Evolutionary conservation across 2,797 vertebrate genomes (phyloP).

Genomic region (Acanthiza pusilla): DNA sequence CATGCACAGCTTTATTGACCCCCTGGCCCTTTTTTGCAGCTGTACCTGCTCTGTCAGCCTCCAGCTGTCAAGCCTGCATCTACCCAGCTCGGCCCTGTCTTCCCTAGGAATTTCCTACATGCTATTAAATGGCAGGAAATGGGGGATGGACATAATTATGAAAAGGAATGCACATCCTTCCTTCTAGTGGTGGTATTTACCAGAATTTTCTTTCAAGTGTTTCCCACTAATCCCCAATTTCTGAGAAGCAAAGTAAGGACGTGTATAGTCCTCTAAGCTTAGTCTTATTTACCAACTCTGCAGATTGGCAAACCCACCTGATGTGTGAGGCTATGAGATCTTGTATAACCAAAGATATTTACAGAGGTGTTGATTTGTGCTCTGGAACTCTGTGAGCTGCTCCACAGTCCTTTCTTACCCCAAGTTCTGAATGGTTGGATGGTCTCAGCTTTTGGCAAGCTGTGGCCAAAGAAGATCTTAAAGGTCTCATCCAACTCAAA

Average conservation of each 20-base stretch:
- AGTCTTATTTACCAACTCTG: neutral
- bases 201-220: neutral
- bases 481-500: neutral
- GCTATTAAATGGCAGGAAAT: neutral
- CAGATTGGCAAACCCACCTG: neutral
- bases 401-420: neutral
- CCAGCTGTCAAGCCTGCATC: neutral
- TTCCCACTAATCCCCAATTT: neutral
- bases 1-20: neutral
- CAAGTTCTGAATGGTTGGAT: neutral
- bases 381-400: neutral
- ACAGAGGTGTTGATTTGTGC: neutral
- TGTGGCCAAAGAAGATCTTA: neutral
- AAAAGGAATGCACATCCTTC: neutral
- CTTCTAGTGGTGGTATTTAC: neutral
- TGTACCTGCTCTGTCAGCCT: neutral
- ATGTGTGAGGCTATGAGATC: neutral
- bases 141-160: neutral
- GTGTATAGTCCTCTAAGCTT: fast-evolving
- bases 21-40: neutral
- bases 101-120: neutral
- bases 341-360: neutral
- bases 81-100: neutral
- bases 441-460: neutral
- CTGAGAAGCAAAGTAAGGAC: neutral